Base-by-base conservation (phyloP, 2,888 invertebrate species). In the Tenthredo amoena region DNA sequence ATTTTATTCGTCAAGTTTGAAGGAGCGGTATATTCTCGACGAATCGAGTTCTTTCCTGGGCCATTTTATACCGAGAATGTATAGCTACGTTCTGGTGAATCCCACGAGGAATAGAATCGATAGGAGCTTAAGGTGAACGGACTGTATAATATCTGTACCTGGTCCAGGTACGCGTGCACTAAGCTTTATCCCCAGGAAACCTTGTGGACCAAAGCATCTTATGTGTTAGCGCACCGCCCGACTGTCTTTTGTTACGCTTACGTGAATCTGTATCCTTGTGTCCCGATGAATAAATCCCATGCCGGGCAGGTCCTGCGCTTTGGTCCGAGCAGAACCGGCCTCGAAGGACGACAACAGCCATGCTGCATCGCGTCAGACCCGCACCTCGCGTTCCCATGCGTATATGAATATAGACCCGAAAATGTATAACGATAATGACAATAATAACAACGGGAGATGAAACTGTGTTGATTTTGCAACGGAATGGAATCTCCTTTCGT, bases 151-250 rank as follows among this genome's bases (percentile, higher is more conserved):
- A 85, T 85, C 85, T 77, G 85, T 76, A 85, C 85, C 65, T 79
- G 85, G 85, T 31, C 77, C 85, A 85, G 85, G 85, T 85, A 85
- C 77, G 85, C 34, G 47, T 40, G 77, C 85, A 79, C 85, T 76
- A 83, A 83, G 83, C 83, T 83, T 84, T 31, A 84, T 58, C 62
- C 84, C 76, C 21, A 62, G 40, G 76, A 84, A 84, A 76, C 81
- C 50, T 62, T 26, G 81, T 40, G 81, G 81, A 81, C 81, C 40
- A 62, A 81, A 83, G 55, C 71, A n/a, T 71, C 65, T 83, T 83
- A 74, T 40, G 83, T 50, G 83, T 68, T 21, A 83, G 47, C 65
- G 47, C 31, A 83, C 26, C 68, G 83, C 43, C 40, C 37, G 40
- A 81, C 81, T 62, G 40, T 81, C 81, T 83, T 83, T 83, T 83